Evolutionary conservation across 2,113 vertebrate species (phyloP), one percentile per base, ranked within the genome.

Genomic region (Prinia subflava): DNA sequence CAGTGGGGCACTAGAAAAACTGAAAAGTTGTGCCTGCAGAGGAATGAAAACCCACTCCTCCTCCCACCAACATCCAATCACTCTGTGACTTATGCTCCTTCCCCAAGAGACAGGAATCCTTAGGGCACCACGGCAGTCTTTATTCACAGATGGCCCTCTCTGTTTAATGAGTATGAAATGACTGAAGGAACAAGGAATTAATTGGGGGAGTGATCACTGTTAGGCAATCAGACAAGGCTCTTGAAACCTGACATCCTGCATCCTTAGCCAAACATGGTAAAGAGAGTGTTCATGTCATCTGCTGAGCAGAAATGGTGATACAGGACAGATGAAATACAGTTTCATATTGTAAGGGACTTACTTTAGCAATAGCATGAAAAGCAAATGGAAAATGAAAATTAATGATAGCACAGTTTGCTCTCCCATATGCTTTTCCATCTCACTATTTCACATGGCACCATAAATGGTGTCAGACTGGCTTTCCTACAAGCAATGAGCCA

Each of bases 401-500:
- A 70, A 14, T 60, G 82, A 57, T 13, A 80, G 39, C 55, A 57
- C 33, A 80, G 60, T 92, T 89, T 78, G 25, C n/a, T 76, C 44
- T 81, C 22, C 56, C 56, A 62, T 74, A 33, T 80, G 76, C n/a
- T 65, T 86, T 60, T 77, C 71, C 52, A 46, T 71, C 62, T 73
- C 60, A 4, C 20, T 64, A 2, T 89, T 82, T 79, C 64, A 90
- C 47, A 62, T 35, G n/a, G 56, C 56, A 68, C 84, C 75, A 33
- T 39, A 76, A 95, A 55, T 62, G 44, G 42, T 68, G 87, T 76
- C 82, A 94, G 77, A 55, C 56, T 83, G 63, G 63, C 73, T 90
- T 83, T 50, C 87, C 83, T 65, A 52, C 83, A 91, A 78, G 46
- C 53, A 94, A 96, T 85, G 84, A 93, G 68, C 50, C 70, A 92